Percentiles rank a stretch among this genome's conserved stretches.
Evolutionary conservation across 2,113 vertebrate genomes (phyloP).

Genomic region (Brachyhypopomus gauderio): DNA sequence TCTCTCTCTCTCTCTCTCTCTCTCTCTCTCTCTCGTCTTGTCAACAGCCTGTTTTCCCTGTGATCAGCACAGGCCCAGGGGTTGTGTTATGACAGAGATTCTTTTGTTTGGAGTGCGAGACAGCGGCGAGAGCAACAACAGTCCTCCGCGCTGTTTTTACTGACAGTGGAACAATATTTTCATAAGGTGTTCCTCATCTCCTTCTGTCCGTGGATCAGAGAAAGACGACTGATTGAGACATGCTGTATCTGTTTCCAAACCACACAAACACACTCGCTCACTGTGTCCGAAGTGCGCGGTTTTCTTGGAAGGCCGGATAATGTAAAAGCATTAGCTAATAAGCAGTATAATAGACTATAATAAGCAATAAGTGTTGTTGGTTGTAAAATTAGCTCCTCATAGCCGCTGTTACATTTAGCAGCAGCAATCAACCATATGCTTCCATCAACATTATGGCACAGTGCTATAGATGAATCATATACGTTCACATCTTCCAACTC

Average conservation of each 20-base stretch:
- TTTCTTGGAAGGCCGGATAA: conserved; percentile 1
- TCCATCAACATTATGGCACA: conserved; percentile 14
- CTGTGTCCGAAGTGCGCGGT: conserved; percentile 24
- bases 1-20: conserved; percentile 26
- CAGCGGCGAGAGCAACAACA: conserved; percentile 53
- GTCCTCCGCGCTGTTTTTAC: conserved; percentile 50
- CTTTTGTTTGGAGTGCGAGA: conserved; percentile 57
- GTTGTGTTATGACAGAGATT: conserved; percentile 59
- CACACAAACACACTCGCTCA: conserved; percentile 48
- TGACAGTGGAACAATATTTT: conserved; percentile 59
- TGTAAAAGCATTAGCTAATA: conserved; percentile 34
- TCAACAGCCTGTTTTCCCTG: conserved; percentile 41
- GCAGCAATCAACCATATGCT: not conserved
- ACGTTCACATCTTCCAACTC: no score
- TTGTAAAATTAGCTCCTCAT: no score
- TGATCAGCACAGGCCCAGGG: conserved; percentile 42
- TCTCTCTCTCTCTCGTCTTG: conserved; percentile 38
- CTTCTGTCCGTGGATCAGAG: conserved; percentile 47
- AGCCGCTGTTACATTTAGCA: conserved; percentile 10
- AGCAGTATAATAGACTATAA: conserved; percentile 25
- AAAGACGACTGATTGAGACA: conserved; percentile 47
- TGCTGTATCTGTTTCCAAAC: conserved; percentile 51
- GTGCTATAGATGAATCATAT: conserved; percentile 14
- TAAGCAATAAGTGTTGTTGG: not conserved
- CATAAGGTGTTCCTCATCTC: conserved; percentile 60